Base-by-base conservation (phyloP, 2,888 invertebrate species). In the Blastobasis lacticolella region DNA sequence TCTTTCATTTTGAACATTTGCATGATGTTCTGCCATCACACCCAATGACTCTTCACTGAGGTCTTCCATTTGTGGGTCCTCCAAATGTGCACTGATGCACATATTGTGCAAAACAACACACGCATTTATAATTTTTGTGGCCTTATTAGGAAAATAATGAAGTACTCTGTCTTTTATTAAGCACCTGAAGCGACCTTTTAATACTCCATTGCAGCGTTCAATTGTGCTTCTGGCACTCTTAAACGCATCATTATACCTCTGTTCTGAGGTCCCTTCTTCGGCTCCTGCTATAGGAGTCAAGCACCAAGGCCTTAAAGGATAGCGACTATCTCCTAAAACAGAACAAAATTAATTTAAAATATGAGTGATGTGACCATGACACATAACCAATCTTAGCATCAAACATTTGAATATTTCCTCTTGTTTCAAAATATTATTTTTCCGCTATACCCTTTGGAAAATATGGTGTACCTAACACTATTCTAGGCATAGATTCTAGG, bases 201-300 rank as follows among this genome's bases (percentile, higher is more conserved):
- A 23, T 6, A 52, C 49, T 5, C 52, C 52, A 42, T 52, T 49
- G 38, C 49, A 52, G n/a, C 51, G 37, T 45, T 51, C 48, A 5
- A 51, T 51, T 0, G 51, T 51, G 5, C 45, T 40, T n/a, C 51
- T 42, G 8, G 52, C 49, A 42, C 42, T 52, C 38, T 49, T 49
- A 10, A 49, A 49, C 1, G 44, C 49, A 1, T n/a, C 37, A 44
- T 49, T 49, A 37, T 49, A 43, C 5, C n/a, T 7, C 3, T 10
- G 3, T 10, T 44, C 49, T 8, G 9, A n/a, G 1, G 7, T 43
- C 9, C 36, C 5, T 6, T 42, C 43, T 6, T 49, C n/a, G 23
- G 23, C 23, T 23, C 23, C 23, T 6, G 37, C 2, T 2, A 48
- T 36, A 6, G 48, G 48, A n/a, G 42, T 48, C 6, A 42, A 36